A percentile compares a stretch with the other conserved stretches of the same genome.
These are phyloP conservation scores for Stenurella melanura DNA, from an alignment of 2,888 invertebrate species.

Conservation along the genomic window DNA sequence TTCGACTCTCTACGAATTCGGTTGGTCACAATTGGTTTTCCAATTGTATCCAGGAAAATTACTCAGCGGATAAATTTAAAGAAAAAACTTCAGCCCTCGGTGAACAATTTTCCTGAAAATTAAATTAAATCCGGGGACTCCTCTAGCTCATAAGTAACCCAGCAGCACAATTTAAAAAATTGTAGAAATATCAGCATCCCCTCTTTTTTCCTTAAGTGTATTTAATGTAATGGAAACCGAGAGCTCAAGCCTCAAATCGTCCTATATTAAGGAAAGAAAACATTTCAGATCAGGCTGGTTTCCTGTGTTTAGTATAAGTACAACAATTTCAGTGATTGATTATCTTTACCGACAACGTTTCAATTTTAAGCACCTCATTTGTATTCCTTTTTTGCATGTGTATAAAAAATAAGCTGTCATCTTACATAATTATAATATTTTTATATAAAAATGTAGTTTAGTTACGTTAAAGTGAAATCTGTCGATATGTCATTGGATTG, in stretches of 20 bases:
- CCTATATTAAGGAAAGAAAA: not conserved
- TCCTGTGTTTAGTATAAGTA: not conserved
- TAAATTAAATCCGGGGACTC: not conserved
- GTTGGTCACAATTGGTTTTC: not conserved
- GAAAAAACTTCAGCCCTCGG: not conserved
- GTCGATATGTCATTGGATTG: not conserved
- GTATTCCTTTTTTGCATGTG: not conserved
- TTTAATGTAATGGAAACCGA: not conserved
- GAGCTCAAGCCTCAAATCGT: not conserved
- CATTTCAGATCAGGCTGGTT: not conserved
- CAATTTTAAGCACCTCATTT: not conserved
- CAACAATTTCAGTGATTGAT: conserved; percentile 4
- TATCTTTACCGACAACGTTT: not conserved
- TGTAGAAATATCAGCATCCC: not conserved
- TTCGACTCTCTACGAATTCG: not conserved
- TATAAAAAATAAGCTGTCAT: not conserved
- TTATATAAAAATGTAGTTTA: not conserved
- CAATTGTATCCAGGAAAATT: not conserved
- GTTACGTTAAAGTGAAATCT: not conserved
- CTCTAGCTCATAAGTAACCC: conserved; percentile 1
- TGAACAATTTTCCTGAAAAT: not conserved
- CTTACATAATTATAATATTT: conserved; percentile 7
- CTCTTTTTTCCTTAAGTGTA: not conserved
- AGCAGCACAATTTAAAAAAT: not conserved
- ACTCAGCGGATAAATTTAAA: not conserved